Base-by-base conservation (phyloP, 1,140 invertebrate genomes). In the Cheumatopsyche charites region DNA sequence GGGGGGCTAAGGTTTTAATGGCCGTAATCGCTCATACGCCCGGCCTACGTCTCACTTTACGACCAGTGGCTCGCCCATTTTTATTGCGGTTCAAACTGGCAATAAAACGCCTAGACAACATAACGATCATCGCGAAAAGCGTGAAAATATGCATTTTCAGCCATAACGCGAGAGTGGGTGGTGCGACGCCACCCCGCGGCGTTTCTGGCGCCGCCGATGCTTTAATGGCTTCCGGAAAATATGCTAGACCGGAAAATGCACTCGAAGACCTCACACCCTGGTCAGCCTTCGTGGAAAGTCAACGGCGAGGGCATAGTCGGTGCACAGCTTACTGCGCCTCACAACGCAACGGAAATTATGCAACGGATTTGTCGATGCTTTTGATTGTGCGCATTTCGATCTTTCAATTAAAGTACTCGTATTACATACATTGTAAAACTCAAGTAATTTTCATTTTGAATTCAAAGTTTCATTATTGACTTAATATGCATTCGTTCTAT, bases 171-270 rank as follows among this genome's bases (percentile, higher is more conserved):
- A 9, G 3, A 4, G 29, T 36, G 29, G 29, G 29, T 36, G 29
- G 29, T 36, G 3, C 47, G 47, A 17, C 58, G 19, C 13, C 65
- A 7, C 43, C 61, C 43, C 58, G 43, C n/a, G 61, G 23, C 52
- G 29, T 36, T 9, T 3, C 29, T n/a, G 73, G 73, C 73, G 73
- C 73, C 73, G 67, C 21, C 70, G 69, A 63, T 69, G 43, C 55
- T 75, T 75, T 75, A 75, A 75, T 67, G 73, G 70, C 45, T 75
- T 75, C 70, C 73, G 70, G 73, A 52, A 75, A 75, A 61, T 75
- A 75, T 72, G 73, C 73, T 13, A n/a, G 15, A 47, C 43, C 43
- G 43, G 43, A 75, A 63, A 71, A 71, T 43, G 61, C 23, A 62
- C 26, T 47, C 43, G 43, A 47, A 47, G 43, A n/a, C 15, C 43